These are phyloP conservation scores for Pocillopora grandis DNA, from an alignment of 92 coral and sea anemone genomes.

Conservation along the genomic window DNA sequence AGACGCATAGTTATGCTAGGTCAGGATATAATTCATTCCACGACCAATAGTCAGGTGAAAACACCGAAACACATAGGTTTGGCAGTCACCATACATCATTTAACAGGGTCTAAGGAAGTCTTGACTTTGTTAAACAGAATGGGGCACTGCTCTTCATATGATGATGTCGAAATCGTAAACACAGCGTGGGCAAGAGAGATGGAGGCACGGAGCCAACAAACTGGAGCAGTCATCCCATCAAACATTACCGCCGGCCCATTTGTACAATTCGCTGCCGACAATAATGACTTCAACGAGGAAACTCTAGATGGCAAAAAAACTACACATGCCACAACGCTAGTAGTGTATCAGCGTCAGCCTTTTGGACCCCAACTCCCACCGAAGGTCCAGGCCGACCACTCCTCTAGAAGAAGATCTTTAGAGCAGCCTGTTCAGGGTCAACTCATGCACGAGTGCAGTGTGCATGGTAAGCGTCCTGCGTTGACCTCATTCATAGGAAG, in stretches of 20 bases:
- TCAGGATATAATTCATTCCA: slow-evolving; percentile 41
- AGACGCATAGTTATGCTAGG: slow-evolving; percentile 25
- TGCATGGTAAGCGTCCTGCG: slow-evolving; percentile 27
- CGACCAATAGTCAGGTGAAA: slow-evolving; percentile 29
- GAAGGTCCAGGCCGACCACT: background rate
- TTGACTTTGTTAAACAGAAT: slow-evolving; percentile 41
- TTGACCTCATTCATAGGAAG: too few relatives aligned
- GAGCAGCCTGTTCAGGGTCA: slow-evolving; percentile 9
- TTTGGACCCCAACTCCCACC: slow-evolving; percentile 33
- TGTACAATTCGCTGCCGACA: slow-evolving; percentile 41
- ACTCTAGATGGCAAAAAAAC: slow-evolving; percentile 51
- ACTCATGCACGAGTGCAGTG: slow-evolving; percentile 25
- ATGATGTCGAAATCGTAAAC: slow-evolving; percentile 20
- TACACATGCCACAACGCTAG: slow-evolving; percentile 44
- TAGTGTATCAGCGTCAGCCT: slow-evolving; percentile 26
- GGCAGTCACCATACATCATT: slow-evolving; percentile 43
- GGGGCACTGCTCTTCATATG: slow-evolving; percentile 57
- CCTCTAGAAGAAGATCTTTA: slow-evolving; percentile 20
- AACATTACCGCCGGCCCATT: slow-evolving; percentile 51
- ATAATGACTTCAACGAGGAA: slow-evolving; percentile 51
- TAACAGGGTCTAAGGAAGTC: slow-evolving; percentile 48
- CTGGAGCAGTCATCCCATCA: slow-evolving; percentile 35
- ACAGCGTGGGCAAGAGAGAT: slow-evolving; percentile 36
- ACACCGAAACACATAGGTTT: slow-evolving; percentile 57
- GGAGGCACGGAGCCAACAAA: slow-evolving; percentile 13